Percentiles rank a stretch among this genome's conserved stretches.
phyloP scores from a whole-genome alignment of 2,797 vertebrate genomes.

The Spea hammondii region DNA sequence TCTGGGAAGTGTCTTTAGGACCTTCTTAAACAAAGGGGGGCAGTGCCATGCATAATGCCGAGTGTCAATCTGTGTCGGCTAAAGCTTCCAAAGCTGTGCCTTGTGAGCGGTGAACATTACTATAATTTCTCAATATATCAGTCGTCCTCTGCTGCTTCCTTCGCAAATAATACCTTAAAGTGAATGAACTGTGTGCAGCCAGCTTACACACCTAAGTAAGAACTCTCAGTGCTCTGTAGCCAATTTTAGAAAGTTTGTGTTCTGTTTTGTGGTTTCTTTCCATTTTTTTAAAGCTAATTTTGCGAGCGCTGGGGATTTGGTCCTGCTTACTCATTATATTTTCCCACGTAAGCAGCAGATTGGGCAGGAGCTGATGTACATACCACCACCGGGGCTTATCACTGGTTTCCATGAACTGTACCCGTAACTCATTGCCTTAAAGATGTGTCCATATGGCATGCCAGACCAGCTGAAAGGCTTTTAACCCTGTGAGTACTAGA shows the following conservation, averaged over 20 bases:
- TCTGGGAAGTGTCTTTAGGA: neutral
- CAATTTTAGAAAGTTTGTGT: constrained; percentile 91
- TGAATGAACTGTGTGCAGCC: constrained; percentile 34
- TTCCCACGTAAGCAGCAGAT: constrained; percentile 66
- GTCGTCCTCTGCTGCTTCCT: neutral
- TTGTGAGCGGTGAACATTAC: neutral
- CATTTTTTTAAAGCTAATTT: constrained; percentile 67
- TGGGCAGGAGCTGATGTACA: constrained; percentile 71
- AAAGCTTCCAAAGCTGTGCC: neutral
- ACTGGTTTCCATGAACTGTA: constrained; percentile 75
- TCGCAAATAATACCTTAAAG: constrained; percentile 28
- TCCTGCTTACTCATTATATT: constrained; percentile 67
- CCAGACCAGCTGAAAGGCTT: constrained; percentile 83
- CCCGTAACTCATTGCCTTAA: constrained; percentile 98
- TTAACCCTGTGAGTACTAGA: constrained; percentile 59
- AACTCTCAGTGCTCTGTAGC: constrained; percentile 76
- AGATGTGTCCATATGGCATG: constrained; percentile 83
- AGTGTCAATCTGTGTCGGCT: neutral
- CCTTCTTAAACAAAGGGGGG: neutral
- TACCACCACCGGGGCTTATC: constrained; percentile 49
- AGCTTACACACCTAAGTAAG: constrained; percentile 59
- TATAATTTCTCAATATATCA: neutral
- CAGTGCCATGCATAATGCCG: neutral
- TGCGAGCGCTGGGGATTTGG: constrained; percentile 62
- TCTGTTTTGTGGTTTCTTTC: constrained; percentile 72